These are phyloP conservation scores for Labeo rohita DNA, from an alignment of 2,113 vertebrate genomes.

Conservation along the genomic window DNA sequence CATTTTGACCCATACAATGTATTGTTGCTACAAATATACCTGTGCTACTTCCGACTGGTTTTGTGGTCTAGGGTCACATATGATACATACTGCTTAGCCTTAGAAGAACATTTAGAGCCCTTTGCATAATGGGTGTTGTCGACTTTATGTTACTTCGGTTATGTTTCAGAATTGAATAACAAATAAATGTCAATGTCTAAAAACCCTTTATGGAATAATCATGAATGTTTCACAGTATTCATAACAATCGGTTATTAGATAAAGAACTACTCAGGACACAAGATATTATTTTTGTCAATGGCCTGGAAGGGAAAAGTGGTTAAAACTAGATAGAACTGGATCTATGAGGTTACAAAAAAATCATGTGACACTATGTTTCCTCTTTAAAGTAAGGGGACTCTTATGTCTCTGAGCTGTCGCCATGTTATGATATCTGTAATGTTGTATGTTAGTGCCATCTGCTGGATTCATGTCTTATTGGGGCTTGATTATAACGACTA, in stretches of 20 bases:
- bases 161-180: background rate
- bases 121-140: background rate
- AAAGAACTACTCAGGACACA: background rate
- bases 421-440: background rate
- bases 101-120: background rate
- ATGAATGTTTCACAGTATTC: background rate
- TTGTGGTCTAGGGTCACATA: no score
- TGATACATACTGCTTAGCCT: background rate
- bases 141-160: background rate
- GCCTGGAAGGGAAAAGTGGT: background rate
- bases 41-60: no score
- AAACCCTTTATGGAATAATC: background rate
- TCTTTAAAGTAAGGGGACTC: background rate
- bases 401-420: background rate
- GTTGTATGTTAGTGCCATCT: background rate
- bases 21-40: no score
- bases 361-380: background rate
- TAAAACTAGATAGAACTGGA: background rate
- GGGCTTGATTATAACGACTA: no score
- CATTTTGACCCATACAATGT: no score
- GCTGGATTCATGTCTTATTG: background rate
- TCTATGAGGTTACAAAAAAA: background rate
- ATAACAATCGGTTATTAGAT: background rate
- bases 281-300: background rate
- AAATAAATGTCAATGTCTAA: background rate